phyloP scores from a whole-genome alignment of 2,888 invertebrate species.

The Apeira syringaria region DNA sequence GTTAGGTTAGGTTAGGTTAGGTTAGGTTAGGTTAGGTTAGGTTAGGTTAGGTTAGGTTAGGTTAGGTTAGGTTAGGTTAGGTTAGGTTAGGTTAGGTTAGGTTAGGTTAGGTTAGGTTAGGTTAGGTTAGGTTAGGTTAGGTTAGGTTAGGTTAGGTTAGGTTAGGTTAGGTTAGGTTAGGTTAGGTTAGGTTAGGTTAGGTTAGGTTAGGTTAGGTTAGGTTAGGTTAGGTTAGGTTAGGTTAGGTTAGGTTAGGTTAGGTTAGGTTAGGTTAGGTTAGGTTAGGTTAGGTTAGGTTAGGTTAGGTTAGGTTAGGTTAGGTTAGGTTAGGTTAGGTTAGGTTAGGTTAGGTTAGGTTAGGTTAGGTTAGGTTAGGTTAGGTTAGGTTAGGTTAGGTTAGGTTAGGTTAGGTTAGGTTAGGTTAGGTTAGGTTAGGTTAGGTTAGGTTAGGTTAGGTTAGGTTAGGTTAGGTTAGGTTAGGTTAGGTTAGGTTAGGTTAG shows the following conservation, averaged over 20 bases:
- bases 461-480: conserved; percentile 22
- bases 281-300: conserved; percentile 26
- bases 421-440: conserved; percentile 24
- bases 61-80: conserved; percentile 30
- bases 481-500: conserved; percentile 23
- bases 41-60: conserved; percentile 28
- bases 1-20: conserved; percentile 24
- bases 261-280: conserved; percentile 36
- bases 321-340: conserved; percentile 33
- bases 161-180: conserved; percentile 28
- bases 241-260: conserved; percentile 34
- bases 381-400: conserved; percentile 33
- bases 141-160: conserved; percentile 31
- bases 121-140: conserved; percentile 29
- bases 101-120: conserved; percentile 30
- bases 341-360: conserved; percentile 29
- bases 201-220: conserved; percentile 30
- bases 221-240: conserved; percentile 32
- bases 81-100: conserved; percentile 30
- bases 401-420: conserved; percentile 33
- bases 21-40: conserved; percentile 22
- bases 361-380: conserved; percentile 32
- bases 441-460: conserved; percentile 25
- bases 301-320: conserved; percentile 33
- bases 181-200: conserved; percentile 27